Base-by-base conservation (phyloP, 2,888 invertebrate species). In the Ormia ochracea region DNA sequence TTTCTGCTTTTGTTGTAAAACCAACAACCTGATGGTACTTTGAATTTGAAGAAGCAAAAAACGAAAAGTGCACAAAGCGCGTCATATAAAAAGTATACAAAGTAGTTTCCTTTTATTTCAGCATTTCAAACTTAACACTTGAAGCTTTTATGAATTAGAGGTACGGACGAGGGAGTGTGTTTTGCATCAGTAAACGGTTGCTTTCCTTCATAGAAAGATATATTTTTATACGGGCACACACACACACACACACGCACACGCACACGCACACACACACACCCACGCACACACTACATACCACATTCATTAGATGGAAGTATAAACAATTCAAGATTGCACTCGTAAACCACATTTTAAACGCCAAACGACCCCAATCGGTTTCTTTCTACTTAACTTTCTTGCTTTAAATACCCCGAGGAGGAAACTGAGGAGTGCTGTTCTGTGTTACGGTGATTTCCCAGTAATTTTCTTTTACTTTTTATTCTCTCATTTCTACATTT, bases 1-100 rank as follows among this genome's bases (percentile, higher is more conserved):
- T 23, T 21, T 38, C 23, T 59, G 14, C 19, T 50, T 5, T 41
- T 41, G 41, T 23, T 61, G 4, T 14, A 17, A 52, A 48, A 59
- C 36, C 50, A 72, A 58, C 63, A 56, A 56, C 21, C 45, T 74
- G 65, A 56, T 45, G 73, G 74, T 56, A 66, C 74, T 74, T 74
- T 31, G n/a, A 31, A 74, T 38, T 48, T 56, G 5, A 48, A 58
- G 19, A 23, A 54, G 23, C 23, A 59, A 70, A 26, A 72, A 52
- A 33, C 28, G 7, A 23, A 38, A 36, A 41, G 38, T 10, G 17
- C 23, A 61, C n/a, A 45, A 58, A 70, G 36, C 28, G 48, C 65
- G 23, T 56, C 73, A 65, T 56, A 48, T 66, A 66, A n/a, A n/a
- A n/a, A 56, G 65, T 65, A 28, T 45, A 38, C 48, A 74, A 65